Percentiles rank a stretch among this genome's conserved stretches.
Conservation (phyloP, 2,113 vertebrate genomes). For the Menidia beryllina region DNA sequence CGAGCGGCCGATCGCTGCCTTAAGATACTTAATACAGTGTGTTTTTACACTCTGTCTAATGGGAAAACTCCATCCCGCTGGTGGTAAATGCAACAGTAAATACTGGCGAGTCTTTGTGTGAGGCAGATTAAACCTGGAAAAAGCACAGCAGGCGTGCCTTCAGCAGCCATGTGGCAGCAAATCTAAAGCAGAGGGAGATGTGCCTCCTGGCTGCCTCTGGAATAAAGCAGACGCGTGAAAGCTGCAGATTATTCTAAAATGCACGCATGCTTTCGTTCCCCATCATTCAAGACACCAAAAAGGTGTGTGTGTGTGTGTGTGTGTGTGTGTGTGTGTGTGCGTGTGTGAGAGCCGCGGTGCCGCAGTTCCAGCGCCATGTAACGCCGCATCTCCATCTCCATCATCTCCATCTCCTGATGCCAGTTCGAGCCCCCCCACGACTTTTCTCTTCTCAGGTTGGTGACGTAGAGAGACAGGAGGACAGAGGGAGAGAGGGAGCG, state of each 20-base stretch:
- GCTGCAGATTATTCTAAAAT: too few relatives aligned
- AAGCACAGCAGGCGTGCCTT: conserved; percentile 7
- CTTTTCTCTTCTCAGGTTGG: conserved; percentile 78
- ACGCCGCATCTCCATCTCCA: conserved; percentile 64
- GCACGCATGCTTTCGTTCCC: too few relatives aligned
- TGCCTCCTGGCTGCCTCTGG: not conserved
- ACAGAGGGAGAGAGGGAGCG: conserved; percentile 45
- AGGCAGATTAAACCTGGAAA: conserved; percentile 27
- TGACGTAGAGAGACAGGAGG: conserved; percentile 73
- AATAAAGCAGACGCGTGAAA: not conserved
- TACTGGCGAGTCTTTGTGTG: conserved; percentile 12
- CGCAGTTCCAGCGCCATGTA: conserved; percentile 60
- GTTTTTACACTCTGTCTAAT: conserved; percentile 14
- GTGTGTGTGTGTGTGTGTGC: too few relatives aligned
- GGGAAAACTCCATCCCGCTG: conserved; percentile 21
- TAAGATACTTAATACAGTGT: conserved; percentile 5
- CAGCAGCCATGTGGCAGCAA: conserved; percentile 12
- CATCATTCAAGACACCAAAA: too few relatives aligned
- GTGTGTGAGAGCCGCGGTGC: conserved; percentile 45
- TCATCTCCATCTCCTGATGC: conserved; percentile 66
- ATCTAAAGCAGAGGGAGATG: conserved; percentile 19
- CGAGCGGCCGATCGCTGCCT: conserved; percentile 12
- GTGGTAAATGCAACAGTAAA: conserved; percentile 33
- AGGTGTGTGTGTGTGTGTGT: too few relatives aligned
- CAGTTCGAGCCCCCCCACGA: conserved; percentile 63